Percentiles rank a stretch among this genome's conserved stretches.
phyloP scores from a whole-genome alignment of 2,113 vertebrate species.

The Tenrec ecaudatus region DNA sequence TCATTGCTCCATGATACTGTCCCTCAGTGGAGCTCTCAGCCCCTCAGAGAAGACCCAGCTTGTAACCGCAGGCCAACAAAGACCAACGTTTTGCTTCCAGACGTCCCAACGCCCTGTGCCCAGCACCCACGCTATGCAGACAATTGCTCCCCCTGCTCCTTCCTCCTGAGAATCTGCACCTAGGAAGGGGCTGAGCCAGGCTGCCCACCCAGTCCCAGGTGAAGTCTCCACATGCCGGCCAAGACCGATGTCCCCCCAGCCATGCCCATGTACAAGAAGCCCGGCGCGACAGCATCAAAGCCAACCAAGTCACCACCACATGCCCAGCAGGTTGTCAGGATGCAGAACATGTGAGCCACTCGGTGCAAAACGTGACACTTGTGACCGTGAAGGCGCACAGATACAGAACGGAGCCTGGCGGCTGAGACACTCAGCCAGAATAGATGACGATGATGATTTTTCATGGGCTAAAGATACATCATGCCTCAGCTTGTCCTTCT shows the following conservation, averaged over 20 bases:
- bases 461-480: neutral
- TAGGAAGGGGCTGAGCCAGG: too few relatives aligned
- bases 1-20: too few relatives aligned
- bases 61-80: neutral
- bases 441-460: slow-evolving; percentile 32
- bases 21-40: neutral
- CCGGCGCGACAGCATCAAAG: neutral
- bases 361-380: slow-evolving; percentile 29
- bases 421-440: slow-evolving; percentile 6
- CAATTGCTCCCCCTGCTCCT: neutral
- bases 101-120: neutral
- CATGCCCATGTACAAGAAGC: too few relatives aligned
- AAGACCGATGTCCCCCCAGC: too few relatives aligned
- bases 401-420: neutral
- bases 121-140: neutral
- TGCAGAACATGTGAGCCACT: neutral
- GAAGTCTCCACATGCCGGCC: too few relatives aligned
- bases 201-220: too few relatives aligned
- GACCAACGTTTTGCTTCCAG: neutral
- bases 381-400: slow-evolving; percentile 13
- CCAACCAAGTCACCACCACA: neutral
- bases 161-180: neutral
- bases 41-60: neutral
- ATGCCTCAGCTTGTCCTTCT: slow-evolving; percentile 20
- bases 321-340: slow-evolving; percentile 38